These are phyloP conservation scores for Oncorhynchus gorbuscha DNA, from an alignment of 2,113 vertebrate genomes.

Conservation along the genomic window DNA sequence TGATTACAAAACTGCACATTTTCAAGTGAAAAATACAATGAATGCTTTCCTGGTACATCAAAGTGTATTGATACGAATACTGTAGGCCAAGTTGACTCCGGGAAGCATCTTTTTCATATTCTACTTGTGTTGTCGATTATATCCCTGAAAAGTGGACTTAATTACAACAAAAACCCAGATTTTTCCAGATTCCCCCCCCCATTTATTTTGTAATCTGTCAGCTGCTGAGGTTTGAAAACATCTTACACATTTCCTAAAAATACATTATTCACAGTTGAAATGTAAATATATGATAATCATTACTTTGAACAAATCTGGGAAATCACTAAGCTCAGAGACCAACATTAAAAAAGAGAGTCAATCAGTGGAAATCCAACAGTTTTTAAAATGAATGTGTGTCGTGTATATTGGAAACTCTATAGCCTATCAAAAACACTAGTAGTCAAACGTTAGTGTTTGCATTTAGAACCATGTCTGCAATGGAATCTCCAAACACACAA, in stretches of 20 bases:
- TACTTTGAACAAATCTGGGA: neutral
- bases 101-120: neutral
- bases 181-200: neutral
- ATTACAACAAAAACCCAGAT: neutral
- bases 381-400: no score
- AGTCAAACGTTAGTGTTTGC: no score
- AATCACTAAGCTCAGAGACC: neutral
- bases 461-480: no score
- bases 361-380: no score
- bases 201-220: slow-evolving; percentile 39
- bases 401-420: no score
- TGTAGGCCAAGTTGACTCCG: neutral
- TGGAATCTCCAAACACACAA: no score
- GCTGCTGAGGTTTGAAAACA: slow-evolving; percentile 8
- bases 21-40: no score
- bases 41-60: no score
- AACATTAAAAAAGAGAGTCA: neutral
- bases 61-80: no score
- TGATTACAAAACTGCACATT: no score
- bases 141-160: neutral
- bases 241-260: slow-evolving; percentile 45
- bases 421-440: no score
- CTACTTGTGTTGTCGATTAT: neutral
- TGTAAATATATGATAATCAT: slow-evolving; percentile 10
- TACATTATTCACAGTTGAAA: slow-evolving; percentile 40